These are phyloP conservation scores for Aphidius colemani DNA, from an alignment of 2,888 invertebrate species.

Conservation along the genomic window DNA sequence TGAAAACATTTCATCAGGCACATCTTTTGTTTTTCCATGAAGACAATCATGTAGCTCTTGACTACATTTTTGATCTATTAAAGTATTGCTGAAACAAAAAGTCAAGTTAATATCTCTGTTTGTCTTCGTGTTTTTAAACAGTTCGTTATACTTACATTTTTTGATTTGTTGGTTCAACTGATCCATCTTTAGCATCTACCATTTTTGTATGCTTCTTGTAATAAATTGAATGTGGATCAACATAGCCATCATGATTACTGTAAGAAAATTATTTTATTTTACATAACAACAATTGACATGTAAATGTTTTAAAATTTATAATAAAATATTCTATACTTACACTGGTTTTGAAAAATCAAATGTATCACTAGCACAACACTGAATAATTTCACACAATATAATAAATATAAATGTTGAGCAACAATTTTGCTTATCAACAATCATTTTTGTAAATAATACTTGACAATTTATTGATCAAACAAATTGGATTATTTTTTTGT, in stretches of 20 bases:
- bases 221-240: slow-evolving; percentile 46
- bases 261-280: slow-evolving; percentile 6
- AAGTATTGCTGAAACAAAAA: neutral
- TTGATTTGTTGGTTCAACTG: neutral
- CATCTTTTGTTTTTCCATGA: slow-evolving; percentile 24
- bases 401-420: slow-evolving; percentile 10
- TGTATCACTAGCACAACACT: slow-evolving; percentile 1
- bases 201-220: slow-evolving; percentile 34
- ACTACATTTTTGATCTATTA: neutral
- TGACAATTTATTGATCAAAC: too few relatives aligned
- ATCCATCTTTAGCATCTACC: neutral
- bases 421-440: slow-evolving; percentile 16
- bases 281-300: neutral
- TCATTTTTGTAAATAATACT: slow-evolving; percentile 9
- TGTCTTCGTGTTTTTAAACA: neutral
- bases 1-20: slow-evolving; percentile 40
- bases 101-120: neutral
- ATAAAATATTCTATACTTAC: neutral
- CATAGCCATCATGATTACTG: slow-evolving; percentile 29
- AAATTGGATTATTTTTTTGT: too few relatives aligned
- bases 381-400: neutral
- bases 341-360: slow-evolving; percentile 3
- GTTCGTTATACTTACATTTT: neutral
- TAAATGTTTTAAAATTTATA: neutral
- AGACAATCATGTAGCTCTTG: slow-evolving; percentile 21